Evolutionary conservation across 2,113 vertebrate genomes (phyloP).

Genomic region (Poeciliopsis turrubarensis): DNA sequence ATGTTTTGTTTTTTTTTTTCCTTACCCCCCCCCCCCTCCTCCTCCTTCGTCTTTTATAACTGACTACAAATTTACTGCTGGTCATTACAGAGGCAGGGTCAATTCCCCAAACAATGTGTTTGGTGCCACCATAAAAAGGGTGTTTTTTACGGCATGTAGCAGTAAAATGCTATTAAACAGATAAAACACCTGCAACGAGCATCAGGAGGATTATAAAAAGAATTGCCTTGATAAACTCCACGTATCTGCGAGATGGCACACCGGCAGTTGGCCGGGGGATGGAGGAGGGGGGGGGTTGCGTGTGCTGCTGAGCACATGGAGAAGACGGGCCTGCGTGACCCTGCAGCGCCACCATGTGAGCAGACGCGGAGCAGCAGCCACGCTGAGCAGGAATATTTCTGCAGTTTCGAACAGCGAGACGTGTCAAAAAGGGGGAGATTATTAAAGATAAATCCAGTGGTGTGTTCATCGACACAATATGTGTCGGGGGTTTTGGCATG

Average conservation of each 20-base stretch:
- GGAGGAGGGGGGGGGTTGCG: constrained; percentile 26
- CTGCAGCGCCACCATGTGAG: constrained; percentile 62
- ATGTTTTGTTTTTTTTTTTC: not conserved
- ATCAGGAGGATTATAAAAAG: constrained; percentile 77
- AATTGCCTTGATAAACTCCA: constrained; percentile 81
- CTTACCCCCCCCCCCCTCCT: constrained; percentile 2
- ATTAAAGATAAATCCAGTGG: not conserved
- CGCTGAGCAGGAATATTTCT: not conserved
- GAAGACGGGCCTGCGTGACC: constrained; percentile 1
- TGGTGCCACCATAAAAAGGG: constrained; percentile 78
- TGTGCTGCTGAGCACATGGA: constrained; percentile 37
- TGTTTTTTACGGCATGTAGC: constrained; percentile 71
- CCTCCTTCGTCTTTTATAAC: constrained; percentile 37
- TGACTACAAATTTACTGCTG: constrained; percentile 71
- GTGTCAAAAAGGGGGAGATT: not conserved
- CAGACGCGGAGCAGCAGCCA: not conserved
- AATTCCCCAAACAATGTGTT: constrained; percentile 79
- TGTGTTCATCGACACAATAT: not conserved
- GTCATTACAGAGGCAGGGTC: constrained; percentile 78
- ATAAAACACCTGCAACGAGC: constrained; percentile 77
- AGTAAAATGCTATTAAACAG: constrained; percentile 78
- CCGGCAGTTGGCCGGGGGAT: constrained; percentile 35
- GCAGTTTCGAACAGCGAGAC: no score
- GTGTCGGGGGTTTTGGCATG: not conserved
- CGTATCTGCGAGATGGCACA: constrained; percentile 69